Conservation (phyloP, 2,888 invertebrate genomes). For the Thalpophila matura region DNA sequence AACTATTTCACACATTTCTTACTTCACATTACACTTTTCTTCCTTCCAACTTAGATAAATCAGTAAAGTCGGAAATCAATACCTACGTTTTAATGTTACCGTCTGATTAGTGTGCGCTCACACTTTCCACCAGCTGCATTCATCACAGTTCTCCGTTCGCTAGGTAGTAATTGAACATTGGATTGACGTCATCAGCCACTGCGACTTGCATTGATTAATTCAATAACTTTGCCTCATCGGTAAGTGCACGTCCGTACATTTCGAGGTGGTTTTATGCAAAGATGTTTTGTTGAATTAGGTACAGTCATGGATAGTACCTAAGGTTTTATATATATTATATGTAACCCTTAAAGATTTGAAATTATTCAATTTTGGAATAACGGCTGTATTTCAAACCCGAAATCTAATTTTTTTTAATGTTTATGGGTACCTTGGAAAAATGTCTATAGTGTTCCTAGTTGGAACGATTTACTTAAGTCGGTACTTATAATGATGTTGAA, state of each 20-base stretch:
- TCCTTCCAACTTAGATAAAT: background rate
- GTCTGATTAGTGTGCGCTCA: slow-evolving; percentile 4
- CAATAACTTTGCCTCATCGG: slow-evolving; percentile 37
- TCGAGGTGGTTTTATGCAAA: background rate
- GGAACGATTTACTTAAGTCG: background rate
- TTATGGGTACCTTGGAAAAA: background rate
- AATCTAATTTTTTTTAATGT: background rate
- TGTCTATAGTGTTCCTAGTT: background rate
- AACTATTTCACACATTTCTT: no score
- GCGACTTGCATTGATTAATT: slow-evolving; percentile 38
- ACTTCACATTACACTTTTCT: no score
- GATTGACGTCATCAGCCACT: slow-evolving; percentile 37
- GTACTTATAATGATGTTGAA: background rate
- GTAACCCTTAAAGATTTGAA: background rate
- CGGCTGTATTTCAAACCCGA: no score
- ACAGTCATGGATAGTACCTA: no score
- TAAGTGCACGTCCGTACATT: background rate
- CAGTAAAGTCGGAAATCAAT: background rate
- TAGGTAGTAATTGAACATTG: slow-evolving; percentile 40
- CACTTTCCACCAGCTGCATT: slow-evolving; percentile 21
- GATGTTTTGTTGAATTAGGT: background rate
- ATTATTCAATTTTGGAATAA: no score
- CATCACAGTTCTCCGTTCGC: slow-evolving; percentile 15
- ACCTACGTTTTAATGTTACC: background rate
- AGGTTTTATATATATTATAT: no score